Conservation (phyloP, 1,140 invertebrate species). For the Eciton burchellii region DNA sequence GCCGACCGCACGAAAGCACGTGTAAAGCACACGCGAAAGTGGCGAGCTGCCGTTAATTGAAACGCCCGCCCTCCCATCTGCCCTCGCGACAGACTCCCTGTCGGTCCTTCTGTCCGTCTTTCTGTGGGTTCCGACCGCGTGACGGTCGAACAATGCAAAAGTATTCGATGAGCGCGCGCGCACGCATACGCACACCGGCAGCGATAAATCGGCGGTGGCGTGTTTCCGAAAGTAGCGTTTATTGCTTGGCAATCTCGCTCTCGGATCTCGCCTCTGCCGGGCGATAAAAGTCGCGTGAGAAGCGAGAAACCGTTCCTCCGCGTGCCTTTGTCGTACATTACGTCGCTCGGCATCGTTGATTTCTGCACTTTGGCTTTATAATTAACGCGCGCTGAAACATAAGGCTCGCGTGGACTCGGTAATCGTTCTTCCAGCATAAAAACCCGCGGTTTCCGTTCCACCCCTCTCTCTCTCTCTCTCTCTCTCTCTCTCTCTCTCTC, state of each 20-base stretch:
- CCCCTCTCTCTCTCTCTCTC: conserved; percentile 44
- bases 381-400: conserved; percentile 59
- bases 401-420: conserved; percentile 56
- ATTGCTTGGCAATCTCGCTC: not conserved
- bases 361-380: conserved; percentile 28
- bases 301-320: conserved; percentile 25
- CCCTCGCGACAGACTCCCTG: too few relatives aligned
- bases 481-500: conserved; percentile 52
- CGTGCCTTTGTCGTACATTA: conserved; percentile 45
- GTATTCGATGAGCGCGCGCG: conserved; percentile 13
- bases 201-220: not conserved
- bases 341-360: conserved; percentile 54
- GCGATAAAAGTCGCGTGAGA: conserved; percentile 51
- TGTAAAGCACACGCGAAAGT: not conserved
- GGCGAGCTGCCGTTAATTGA: conserved; percentile 21
- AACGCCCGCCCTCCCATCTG: conserved; percentile 11
- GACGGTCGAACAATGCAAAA: not conserved
- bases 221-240: conserved; percentile 15
- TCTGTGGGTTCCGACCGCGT: too few relatives aligned
- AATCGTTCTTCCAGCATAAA: conserved; percentile 60
- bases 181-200: not conserved
- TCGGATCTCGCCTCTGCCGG: not conserved
- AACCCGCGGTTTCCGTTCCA: conserved; percentile 58
- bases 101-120: too few relatives aligned
- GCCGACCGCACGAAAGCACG: too few relatives aligned